A percentile compares a stretch with the other conserved stretches of the same genome.
These are phyloP conservation scores for Micronycteris hirsuta DNA, from an alignment of 2,113 vertebrate genomes.

Conservation along the genomic window DNA sequence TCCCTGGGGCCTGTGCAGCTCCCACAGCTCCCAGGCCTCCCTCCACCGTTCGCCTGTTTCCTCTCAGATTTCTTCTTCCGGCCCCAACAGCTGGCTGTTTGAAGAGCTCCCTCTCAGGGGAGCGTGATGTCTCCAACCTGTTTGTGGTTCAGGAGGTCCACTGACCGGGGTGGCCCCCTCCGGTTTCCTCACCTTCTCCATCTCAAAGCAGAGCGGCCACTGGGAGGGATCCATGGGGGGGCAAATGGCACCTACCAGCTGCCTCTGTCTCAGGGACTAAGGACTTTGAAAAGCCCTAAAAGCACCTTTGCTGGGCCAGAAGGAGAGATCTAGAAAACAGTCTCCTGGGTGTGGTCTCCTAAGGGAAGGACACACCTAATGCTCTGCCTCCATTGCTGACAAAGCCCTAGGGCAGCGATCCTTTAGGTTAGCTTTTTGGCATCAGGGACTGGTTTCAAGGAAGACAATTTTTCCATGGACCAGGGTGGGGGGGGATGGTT, in stretches of 20 bases:
- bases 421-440: too few species aligned
- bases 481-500: too few species aligned
- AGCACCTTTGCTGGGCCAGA: not conserved
- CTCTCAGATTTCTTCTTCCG: not conserved
- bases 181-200: not conserved
- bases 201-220: not conserved
- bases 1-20: not conserved
- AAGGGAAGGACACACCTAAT: not conserved
- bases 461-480: too few species aligned
- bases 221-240: too few species aligned
- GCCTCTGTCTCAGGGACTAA: not conserved
- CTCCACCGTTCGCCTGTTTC: fast-evolving
- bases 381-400: not conserved
- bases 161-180: fast-evolving
- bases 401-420: not conserved
- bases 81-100: not conserved
- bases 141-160: not conserved
- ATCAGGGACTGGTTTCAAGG: too few species aligned
- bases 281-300: not conserved
- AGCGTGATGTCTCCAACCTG: too few species aligned
- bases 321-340: not conserved
- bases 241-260: not conserved
- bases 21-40: not conserved
- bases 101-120: not conserved
- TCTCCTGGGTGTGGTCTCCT: not conserved